Evolutionary conservation across 1,140 invertebrate species (phyloP).

Genomic region (Pseudomyrmex dendroicus): DNA sequence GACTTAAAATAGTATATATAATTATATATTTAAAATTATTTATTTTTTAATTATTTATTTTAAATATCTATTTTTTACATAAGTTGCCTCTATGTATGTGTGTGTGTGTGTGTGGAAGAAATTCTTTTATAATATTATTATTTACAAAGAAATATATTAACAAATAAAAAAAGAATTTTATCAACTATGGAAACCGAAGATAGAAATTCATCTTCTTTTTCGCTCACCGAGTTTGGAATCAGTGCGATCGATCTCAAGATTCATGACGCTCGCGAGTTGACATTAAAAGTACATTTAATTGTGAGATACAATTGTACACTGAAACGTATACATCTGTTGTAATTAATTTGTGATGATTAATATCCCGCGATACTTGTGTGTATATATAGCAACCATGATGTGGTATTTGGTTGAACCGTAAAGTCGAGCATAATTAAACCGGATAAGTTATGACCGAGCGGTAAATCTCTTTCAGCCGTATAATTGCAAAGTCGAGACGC

Average conservation of each 20-base stretch:
- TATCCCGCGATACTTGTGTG: background rate
- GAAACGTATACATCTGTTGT: background rate
- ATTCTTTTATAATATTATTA: background rate
- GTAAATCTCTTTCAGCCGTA: slow-evolving; percentile 51
- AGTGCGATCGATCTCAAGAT: background rate
- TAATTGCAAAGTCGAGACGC: slow-evolving; percentile 39
- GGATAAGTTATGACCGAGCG: slow-evolving; percentile 27
- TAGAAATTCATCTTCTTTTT: background rate
- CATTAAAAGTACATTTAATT: background rate
- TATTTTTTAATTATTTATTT: no score
- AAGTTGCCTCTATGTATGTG: no score
- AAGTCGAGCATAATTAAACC: slow-evolving; percentile 51
- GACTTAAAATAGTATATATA: no score
- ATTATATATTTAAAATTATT: no score
- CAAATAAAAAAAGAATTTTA: background rate
- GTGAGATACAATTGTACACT: background rate
- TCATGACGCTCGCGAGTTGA: background rate
- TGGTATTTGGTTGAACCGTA: slow-evolving; percentile 22
- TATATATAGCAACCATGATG: slow-evolving; percentile 17
- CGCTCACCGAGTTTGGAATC: no score
- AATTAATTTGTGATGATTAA: slow-evolving; percentile 33
- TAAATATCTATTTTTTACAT: no score
- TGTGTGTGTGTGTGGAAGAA: background rate
- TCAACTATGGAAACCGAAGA: background rate
- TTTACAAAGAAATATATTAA: background rate